Evolutionary conservation across 2,888 invertebrate species (phyloP).

Genomic region (Silvanus unidentatus): DNA sequence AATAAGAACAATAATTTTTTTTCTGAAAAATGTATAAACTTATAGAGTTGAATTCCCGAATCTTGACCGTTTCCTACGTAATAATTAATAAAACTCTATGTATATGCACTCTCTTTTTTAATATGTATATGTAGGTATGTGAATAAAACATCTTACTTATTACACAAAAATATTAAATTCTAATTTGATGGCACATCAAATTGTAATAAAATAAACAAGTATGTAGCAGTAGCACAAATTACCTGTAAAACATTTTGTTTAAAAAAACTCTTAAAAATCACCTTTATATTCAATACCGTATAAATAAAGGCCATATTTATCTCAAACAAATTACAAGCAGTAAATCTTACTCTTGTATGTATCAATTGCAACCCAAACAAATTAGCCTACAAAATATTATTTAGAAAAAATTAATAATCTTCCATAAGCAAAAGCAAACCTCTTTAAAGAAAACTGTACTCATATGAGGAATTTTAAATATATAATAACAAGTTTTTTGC

Average conservation of each 20-base stretch:
- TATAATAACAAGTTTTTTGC: not conserved
- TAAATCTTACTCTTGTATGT: not conserved
- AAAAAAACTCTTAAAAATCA: no score
- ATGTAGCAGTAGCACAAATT: constrained; percentile 1
- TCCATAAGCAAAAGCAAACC: not conserved
- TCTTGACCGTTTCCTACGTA: no score
- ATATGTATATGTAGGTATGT: not conserved
- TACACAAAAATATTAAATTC: not conserved
- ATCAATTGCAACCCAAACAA: constrained; percentile 2
- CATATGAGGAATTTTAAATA: not conserved
- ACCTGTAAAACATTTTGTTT: not conserved
- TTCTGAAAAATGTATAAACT: not conserved
- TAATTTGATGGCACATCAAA: not conserved
- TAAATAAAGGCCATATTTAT: constrained; percentile 1
- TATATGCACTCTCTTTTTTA: not conserved
- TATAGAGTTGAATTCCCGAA: not conserved
- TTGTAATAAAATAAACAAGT: constrained; percentile 2
- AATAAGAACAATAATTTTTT: not conserved
- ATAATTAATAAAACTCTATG: not conserved
- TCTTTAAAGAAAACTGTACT: not conserved
- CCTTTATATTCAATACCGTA: no score
- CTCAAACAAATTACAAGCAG: constrained; percentile 1
- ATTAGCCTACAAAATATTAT: not conserved
- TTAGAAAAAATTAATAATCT: no score
- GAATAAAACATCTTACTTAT: not conserved